These are phyloP conservation scores for Diaphora mendica DNA, from an alignment of 2,888 invertebrate genomes.

Conservation along the genomic window DNA sequence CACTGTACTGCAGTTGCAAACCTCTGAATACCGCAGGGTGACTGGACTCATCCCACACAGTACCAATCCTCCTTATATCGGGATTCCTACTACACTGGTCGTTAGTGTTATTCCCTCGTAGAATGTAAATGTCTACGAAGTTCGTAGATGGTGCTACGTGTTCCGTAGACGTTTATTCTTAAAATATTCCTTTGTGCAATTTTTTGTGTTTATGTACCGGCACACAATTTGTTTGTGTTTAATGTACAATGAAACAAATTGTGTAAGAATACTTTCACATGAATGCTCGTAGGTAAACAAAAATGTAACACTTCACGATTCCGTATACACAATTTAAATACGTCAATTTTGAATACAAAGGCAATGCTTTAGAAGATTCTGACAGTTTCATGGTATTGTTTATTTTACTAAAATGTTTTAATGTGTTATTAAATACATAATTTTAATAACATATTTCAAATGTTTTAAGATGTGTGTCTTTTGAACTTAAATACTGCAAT, in stretches of 20 bases:
- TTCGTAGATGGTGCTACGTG: conserved; percentile 35
- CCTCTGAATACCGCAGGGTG: conserved; percentile 78
- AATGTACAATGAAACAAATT: conserved; percentile 42
- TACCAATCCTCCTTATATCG: conserved; percentile 34
- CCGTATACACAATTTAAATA: conserved; percentile 15
- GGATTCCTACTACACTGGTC: conserved; percentile 27
- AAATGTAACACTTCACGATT: conserved; percentile 16
- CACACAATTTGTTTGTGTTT: conserved; percentile 35
- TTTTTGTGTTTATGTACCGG: conserved; percentile 25
- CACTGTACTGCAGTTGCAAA: conserved; percentile 86
- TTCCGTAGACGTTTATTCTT: conserved; percentile 28
- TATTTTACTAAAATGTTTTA: neutral
- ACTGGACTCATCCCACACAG: conserved; percentile 66
- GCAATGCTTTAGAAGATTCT: neutral
- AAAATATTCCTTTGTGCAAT: conserved; percentile 36
- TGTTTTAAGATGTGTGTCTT: too few species aligned
- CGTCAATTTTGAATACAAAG: conserved; percentile 1
- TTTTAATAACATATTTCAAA: too few species aligned
- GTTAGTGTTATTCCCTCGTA: conserved; percentile 34
- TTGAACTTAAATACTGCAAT: neutral
- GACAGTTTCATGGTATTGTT: neutral
- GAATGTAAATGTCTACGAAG: conserved; percentile 34
- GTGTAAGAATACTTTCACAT: conserved; percentile 34
- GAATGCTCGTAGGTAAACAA: conserved; percentile 18
- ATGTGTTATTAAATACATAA: neutral